Conservation (phyloP, 2,888 invertebrate genomes). For the Andrena trimmerana region DNA sequence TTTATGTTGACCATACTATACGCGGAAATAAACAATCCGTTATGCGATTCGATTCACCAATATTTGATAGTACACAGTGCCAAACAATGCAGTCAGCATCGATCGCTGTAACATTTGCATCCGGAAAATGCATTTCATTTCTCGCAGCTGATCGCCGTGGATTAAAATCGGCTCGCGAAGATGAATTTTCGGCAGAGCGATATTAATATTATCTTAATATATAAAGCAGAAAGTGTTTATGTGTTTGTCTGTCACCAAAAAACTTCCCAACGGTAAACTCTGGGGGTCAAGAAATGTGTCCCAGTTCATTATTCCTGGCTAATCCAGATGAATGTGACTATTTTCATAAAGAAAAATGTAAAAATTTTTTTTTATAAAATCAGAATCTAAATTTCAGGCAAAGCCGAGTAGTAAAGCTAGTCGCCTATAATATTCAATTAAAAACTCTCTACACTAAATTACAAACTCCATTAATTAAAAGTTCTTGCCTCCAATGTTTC, state of each 20-base stretch:
- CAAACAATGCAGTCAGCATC: slow-evolving; percentile 19
- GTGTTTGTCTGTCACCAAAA: too few relatives aligned
- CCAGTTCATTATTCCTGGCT: too few relatives aligned
- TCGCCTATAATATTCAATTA: background rate
- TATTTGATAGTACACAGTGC: slow-evolving; percentile 42
- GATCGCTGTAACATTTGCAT: slow-evolving; percentile 23
- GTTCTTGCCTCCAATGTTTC: background rate
- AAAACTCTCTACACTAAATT: too few relatives aligned
- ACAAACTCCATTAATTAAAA: background rate
- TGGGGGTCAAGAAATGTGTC: too few relatives aligned
- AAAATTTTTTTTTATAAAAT: too few relatives aligned
- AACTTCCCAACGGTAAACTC: too few relatives aligned
- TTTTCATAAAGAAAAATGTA: too few relatives aligned
- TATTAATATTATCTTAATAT: too few relatives aligned
- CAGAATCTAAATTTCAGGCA: too few relatives aligned
- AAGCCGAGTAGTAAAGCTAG: too few relatives aligned
- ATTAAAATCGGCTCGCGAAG: background rate
- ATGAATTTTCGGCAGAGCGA: background rate
- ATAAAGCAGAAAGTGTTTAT: too few relatives aligned
- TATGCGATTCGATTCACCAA: slow-evolving; percentile 55
- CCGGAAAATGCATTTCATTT: slow-evolving; percentile 22
- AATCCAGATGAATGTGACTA: too few relatives aligned
- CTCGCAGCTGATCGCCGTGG: slow-evolving; percentile 10
- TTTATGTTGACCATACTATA: slow-evolving; percentile 46
- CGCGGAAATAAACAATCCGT: slow-evolving; percentile 59